Percentiles rank a stretch among this genome's conserved stretches.
Evolutionary conservation across 2,113 vertebrate species (phyloP).

Genomic region (Machaerirhynchus nigripectus): DNA sequence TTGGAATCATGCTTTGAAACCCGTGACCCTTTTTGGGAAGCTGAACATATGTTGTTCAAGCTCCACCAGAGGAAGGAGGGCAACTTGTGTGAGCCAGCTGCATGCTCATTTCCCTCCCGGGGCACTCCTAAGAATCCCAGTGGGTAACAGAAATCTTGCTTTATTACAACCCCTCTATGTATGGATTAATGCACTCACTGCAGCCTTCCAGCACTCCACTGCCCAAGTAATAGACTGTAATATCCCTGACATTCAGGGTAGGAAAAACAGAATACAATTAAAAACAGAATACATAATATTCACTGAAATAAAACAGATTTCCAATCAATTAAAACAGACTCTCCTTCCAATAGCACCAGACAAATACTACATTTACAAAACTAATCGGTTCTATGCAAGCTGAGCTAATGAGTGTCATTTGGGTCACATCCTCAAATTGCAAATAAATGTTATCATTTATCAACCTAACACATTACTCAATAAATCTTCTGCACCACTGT

Average conservation of each 20-base stretch:
- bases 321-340: slow-evolving; percentile 54
- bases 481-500: slow-evolving; percentile 68
- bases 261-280: slow-evolving; percentile 49
- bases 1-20: background rate
- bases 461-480: slow-evolving; percentile 70
- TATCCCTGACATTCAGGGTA: slow-evolving; percentile 14
- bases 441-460: slow-evolving; percentile 76
- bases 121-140: background rate
- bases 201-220: background rate
- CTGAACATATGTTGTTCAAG: background rate
- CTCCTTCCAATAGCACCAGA: slow-evolving; percentile 38
- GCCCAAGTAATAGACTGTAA: background rate
- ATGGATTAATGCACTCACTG: background rate
- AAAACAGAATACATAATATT: slow-evolving; percentile 50
- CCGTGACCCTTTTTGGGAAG: background rate
- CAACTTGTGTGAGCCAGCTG: background rate
- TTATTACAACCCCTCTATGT: background rate
- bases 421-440: slow-evolving; percentile 76
- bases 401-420: slow-evolving; percentile 71
- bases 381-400: slow-evolving; percentile 61
- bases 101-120: background rate
- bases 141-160: background rate
- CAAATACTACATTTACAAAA: slow-evolving; percentile 73
- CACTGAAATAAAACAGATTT: slow-evolving; percentile 65
- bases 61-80: background rate